phyloP scores from a whole-genome alignment of 2,113 vertebrate genomes.

The human region DNA sequence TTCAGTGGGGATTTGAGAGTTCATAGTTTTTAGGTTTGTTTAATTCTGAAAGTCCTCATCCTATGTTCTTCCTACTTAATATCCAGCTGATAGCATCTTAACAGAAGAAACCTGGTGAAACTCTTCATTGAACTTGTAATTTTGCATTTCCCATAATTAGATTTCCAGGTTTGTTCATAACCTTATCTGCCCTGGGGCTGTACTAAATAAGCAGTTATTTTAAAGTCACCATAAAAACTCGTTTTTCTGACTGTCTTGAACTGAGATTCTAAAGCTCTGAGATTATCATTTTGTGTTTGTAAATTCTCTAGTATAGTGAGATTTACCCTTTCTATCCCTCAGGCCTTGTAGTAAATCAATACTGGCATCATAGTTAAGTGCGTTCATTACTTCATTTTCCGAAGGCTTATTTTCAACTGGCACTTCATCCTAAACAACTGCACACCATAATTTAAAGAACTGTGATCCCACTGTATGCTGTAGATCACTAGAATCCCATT shows the following conservation, averaged over 20 bases:
- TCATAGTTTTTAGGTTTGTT: background rate
- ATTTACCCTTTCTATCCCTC: background rate
- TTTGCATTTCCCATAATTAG: background rate
- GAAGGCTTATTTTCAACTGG: background rate
- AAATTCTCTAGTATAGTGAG: background rate
- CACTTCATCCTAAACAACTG: background rate
- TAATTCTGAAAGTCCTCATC: background rate
- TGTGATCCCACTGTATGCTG: background rate
- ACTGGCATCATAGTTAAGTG: background rate
- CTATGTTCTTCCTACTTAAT: background rate
- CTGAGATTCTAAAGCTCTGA: background rate
- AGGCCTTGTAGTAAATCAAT: background rate
- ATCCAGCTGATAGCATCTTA: background rate
- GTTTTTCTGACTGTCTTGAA: background rate
- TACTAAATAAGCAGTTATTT: background rate
- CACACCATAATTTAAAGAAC: background rate
- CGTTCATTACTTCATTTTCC: background rate
- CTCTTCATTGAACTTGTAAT: background rate
- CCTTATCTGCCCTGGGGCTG: background rate
- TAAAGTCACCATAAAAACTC: background rate
- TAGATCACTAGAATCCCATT: background rate
- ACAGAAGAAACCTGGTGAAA: background rate
- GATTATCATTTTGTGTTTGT: conserved; percentile 12
- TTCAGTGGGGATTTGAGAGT: background rate
- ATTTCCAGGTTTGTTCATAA: background rate